Base-by-base conservation (phyloP, 1,140 invertebrate species). In the Halesus radiatus region DNA sequence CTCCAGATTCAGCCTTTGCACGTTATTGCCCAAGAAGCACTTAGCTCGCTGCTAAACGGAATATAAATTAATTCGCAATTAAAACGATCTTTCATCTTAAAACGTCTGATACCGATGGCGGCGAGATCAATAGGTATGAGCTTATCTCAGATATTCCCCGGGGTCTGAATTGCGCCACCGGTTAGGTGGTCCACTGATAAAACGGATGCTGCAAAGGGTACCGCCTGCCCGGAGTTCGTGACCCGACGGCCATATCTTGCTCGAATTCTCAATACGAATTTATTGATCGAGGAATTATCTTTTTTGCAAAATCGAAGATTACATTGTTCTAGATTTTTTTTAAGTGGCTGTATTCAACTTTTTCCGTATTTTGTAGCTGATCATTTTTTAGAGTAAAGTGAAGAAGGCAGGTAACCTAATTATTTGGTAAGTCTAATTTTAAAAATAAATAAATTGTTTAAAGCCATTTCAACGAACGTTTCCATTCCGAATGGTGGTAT, bases 131-230 rank as follows among this genome's bases (percentile, higher is more conserved):
- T 22, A 13, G 37, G 37, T 23, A 58, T n/a, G 6, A 3, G 18
- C 56, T 60, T 60, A 60, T 60, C 56, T 22, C 18, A 23, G 56
- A 60, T 18, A 60, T 23, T 22, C 23, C 23, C 6, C 18, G 18
- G 16, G 23, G n/a, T 60, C 56, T 13, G 7, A 22, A 13, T 10
- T 7, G 37, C 37, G 23, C 13, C 56, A 60, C 16, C n/a, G 2
- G 56, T 60, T 60, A 60, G 64, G 23, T 68, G 64, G 64, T 45
- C 64, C 29, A 37, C 3, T 68, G 64, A 37, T 68, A 68, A 68
- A 22, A 32, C 64, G 64, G 64, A 29, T 7, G n/a, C 32, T 66
- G 15, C 64, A 68, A 68, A 68, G 18, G 64, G n/a, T 29, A 32
- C 64, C 64, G 64, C 64, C 56, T 13, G 56, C 20, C 23, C 29